Conservation (phyloP, 2,113 vertebrate species). For the Callithrix jacchus region DNA sequence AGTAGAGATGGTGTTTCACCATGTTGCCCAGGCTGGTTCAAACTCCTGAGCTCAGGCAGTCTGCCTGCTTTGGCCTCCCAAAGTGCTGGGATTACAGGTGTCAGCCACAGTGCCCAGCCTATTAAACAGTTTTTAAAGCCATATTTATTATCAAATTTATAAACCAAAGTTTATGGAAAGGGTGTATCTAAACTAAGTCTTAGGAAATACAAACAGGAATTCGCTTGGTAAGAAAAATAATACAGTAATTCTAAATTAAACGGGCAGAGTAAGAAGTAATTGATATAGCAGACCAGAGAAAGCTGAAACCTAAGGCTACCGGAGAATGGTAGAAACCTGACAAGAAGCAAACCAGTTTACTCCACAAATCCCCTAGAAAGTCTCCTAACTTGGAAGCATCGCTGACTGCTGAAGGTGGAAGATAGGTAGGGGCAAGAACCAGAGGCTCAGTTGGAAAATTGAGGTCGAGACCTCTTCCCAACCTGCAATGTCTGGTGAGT, state of each 20-base stretch:
- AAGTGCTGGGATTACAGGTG: neutral
- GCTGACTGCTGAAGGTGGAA: neutral
- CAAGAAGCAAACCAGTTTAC: neutral
- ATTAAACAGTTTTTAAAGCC: neutral
- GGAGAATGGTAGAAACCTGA: neutral
- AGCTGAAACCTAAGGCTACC: neutral
- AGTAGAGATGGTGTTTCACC: neutral
- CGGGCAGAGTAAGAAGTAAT: neutral
- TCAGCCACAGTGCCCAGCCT: neutral
- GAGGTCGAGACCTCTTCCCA: neutral
- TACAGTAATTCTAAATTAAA: neutral
- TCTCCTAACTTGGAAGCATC: neutral
- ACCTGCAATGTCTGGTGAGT: neutral
- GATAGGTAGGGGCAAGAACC: neutral
- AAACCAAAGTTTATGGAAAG: neutral
- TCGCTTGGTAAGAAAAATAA: neutral
- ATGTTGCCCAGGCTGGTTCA: neutral
- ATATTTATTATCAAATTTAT: neutral
- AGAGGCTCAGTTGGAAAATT: neutral
- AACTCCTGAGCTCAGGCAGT: neutral
- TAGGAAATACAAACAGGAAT: neutral
- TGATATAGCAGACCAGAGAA: neutral
- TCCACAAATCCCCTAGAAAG: neutral
- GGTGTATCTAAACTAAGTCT: neutral
- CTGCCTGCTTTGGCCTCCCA: neutral